Percentiles rank a stretch among this genome's conserved stretches.
phyloP scores from a whole-genome alignment of 1,140 invertebrate species.

The Pantala flavescens region DNA sequence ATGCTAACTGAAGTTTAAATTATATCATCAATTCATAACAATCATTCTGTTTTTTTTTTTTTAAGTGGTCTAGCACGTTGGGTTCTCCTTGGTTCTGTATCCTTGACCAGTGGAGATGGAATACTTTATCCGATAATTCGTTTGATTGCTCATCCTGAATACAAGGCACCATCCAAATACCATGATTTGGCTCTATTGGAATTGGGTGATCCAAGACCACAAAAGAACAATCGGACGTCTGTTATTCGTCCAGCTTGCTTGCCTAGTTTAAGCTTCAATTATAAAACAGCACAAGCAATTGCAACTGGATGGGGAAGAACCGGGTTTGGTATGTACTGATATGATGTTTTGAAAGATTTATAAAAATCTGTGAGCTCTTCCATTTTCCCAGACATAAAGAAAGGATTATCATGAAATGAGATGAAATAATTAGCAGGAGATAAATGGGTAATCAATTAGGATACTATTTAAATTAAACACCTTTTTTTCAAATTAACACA shows the following conservation, averaged over 20 bases:
- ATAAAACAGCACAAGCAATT: background rate
- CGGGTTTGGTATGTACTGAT: slow-evolving; percentile 13
- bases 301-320: slow-evolving; percentile 29
- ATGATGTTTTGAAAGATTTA: no score
- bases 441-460: no score
- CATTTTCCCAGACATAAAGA: no score
- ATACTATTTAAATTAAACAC: no score
- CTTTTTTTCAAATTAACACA: no score
- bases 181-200: slow-evolving; percentile 36
- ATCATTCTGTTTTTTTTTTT: background rate
- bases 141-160: slow-evolving; percentile 38
- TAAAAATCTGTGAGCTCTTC: no score
- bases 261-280: slow-evolving; percentile 12
- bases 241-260: slow-evolving; percentile 27
- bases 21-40: no score
- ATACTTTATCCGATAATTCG: slow-evolving; percentile 22
- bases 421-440: no score
- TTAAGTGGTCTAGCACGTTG: slow-evolving; percentile 15
- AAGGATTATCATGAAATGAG: no score
- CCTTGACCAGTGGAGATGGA: slow-evolving; percentile 21
- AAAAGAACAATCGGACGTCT: slow-evolving; percentile 17
- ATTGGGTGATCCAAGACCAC: slow-evolving; percentile 22
- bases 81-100: slow-evolving; percentile 32
- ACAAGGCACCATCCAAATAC: slow-evolving; percentile 36
- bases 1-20: no score